Evolutionary conservation across 2,113 vertebrate genomes (phyloP), one percentile per base, ranked within the genome.

Genomic region (Lipophrys pholis): DNA sequence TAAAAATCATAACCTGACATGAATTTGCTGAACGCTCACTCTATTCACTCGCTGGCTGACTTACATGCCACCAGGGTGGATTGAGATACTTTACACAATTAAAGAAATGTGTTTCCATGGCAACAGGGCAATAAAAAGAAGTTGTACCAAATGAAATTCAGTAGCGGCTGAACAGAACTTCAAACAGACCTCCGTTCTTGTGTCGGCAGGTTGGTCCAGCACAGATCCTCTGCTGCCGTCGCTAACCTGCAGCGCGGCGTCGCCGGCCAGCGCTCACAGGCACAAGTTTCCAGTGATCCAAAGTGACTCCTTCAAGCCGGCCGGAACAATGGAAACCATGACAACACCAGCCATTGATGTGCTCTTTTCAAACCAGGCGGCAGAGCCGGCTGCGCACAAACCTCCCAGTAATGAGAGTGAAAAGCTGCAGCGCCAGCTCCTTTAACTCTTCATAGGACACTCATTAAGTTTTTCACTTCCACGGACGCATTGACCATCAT

Each of bases 91-190:
- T 64, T 49, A 53, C 54, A 50, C 57, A 52, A 43, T 68, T 78
- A 39, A 71, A 63, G 42, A 51, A 59, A 78, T 70, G 62, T 10
- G 95, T 96, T 95, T 91, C 95, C 93, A 95, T 95, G 93, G 95
- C 88, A 95, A 96, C 95, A 87, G 93, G 51, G 52, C 39, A 11
- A 7, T 61, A 53, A 90, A 93, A 91, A 93, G 93, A 95, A 94
- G 91, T 93, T 94, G 6, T 39, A 89, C 88, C 85, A 73, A 92
- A 93, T 93, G 93, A 93, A 92, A 93, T 93, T 93, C 92, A 91
- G 83, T 90, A 93, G 93, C 92, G 94, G 92, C 91, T 90, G 89
- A 93, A 79, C 84, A 85, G 89, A 90, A 93, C 94, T 94, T 95
- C 90, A 95, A 95, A 94, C 92, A 93, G 92, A 91, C 73, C 38